These are phyloP conservation scores for Drymodes brunneopygia DNA, from an alignment of 2,113 vertebrate genomes.

Conservation along the genomic window DNA sequence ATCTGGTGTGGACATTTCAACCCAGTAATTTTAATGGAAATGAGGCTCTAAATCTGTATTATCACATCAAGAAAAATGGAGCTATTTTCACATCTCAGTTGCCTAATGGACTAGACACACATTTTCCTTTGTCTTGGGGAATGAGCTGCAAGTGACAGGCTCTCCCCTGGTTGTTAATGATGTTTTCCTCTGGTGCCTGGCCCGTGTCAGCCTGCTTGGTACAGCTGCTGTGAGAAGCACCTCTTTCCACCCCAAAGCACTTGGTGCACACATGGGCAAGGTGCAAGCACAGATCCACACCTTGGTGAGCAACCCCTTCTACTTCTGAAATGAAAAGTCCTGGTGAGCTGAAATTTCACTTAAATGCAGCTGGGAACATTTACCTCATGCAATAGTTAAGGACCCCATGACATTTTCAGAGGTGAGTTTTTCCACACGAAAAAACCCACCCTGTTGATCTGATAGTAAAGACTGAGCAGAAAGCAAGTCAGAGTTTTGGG, in stretches of 20 bases:
- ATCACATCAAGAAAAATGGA: constrained; percentile 61
- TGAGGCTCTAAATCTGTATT: constrained; percentile 66
- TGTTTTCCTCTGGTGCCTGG: constrained; percentile 2
- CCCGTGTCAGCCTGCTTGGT: background rate
- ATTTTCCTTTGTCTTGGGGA: constrained; percentile 63
- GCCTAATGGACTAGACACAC: constrained; percentile 60
- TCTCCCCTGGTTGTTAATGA: constrained; percentile 33
- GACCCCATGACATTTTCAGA: background rate
- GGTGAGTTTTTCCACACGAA: background rate
- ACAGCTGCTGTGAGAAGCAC: background rate
- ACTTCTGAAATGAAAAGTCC: background rate
- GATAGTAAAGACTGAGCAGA: background rate
- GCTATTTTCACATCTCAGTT: constrained; percentile 67
- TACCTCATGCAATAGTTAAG: background rate
- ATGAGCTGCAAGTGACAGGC: constrained; percentile 54
- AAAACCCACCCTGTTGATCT: background rate
- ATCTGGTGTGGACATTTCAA: constrained; percentile 51
- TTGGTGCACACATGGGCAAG: fast-evolving
- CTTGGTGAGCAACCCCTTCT: background rate
- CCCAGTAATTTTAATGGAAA: constrained; percentile 70
- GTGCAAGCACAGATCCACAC: background rate
- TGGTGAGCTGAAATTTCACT: background rate
- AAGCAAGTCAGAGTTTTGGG: background rate
- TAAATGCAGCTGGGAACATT: background rate
- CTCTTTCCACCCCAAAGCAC: background rate